These are phyloP conservation scores for Lordiphosa mommai DNA, from an alignment of 1,140 invertebrate species.

Conservation along the genomic window DNA sequence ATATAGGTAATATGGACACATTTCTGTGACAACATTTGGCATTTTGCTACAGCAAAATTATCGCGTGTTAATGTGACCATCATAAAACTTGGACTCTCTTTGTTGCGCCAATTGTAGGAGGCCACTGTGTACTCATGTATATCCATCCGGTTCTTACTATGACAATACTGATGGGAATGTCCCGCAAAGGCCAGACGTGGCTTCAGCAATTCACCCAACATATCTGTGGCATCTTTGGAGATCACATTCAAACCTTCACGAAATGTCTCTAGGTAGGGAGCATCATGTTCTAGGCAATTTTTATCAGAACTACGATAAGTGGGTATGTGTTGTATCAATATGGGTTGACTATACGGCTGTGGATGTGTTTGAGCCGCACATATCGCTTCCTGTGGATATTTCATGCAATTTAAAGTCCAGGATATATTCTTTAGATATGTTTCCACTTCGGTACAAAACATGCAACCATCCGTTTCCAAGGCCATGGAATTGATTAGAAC, in stretches of 20 bases:
- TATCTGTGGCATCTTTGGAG: conserved; percentile 90
- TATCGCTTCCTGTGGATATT: conserved; percentile 41
- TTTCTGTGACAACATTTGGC: conserved; percentile 84
- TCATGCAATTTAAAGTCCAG: conserved; percentile 81
- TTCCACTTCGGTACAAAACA: conserved; percentile 89
- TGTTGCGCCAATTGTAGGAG: conserved; percentile 98
- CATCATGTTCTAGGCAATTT: conserved; percentile 89
- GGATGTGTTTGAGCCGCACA: conserved; percentile 30
- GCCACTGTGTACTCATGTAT: conserved; percentile 90
- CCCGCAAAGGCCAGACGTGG: conserved; percentile 92
- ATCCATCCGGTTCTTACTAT: conserved; percentile 80
- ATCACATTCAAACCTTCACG: conserved; percentile 93
- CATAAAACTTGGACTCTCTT: conserved; percentile 93
- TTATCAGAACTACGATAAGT: conserved; percentile 93
- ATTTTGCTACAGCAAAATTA: conserved; percentile 86
- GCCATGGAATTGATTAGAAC: conserved; percentile 97
- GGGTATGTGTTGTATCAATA: conserved; percentile 94
- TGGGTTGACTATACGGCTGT: conserved; percentile 83
- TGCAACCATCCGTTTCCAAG: conserved; percentile 95
- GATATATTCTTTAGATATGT: conserved; percentile 86
- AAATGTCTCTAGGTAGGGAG: conserved; percentile 84
- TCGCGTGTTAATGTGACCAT: conserved; percentile 86
- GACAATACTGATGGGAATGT: conserved; percentile 95
- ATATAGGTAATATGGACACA: conserved; percentile 56
- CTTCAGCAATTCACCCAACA: conserved; percentile 84